Percentiles rank a stretch among this genome's conserved stretches.
These are phyloP conservation scores for Eupelmus urozonus DNA, from an alignment of 2,888 invertebrate genomes.

Conservation along the genomic window DNA sequence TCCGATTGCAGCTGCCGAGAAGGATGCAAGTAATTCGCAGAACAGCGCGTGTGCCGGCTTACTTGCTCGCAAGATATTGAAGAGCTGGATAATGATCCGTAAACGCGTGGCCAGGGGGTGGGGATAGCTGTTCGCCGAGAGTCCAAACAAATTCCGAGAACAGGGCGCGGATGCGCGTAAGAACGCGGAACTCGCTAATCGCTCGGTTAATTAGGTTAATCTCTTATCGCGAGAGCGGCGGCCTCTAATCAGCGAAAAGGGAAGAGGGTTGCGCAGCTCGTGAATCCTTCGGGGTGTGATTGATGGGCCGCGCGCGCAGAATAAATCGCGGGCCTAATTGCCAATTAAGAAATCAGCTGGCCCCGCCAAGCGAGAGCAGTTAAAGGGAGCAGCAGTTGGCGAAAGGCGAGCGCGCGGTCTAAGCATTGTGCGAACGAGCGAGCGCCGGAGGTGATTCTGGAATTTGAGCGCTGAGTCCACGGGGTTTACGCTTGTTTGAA, in stretches of 20 bases:
- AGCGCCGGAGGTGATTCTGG: neutral
- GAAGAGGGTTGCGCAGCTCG: neutral
- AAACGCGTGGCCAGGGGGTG: no score
- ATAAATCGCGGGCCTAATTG: conserved; percentile 58
- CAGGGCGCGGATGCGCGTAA: conserved; percentile 50
- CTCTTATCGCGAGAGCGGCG: conserved; percentile 58
- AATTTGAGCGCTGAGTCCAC: no score
- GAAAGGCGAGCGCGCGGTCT: neutral
- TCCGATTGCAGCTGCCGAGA: neutral
- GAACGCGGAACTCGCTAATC: conserved; percentile 65
- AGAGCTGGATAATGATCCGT: conserved; percentile 66
- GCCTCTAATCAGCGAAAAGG: conserved; percentile 25
- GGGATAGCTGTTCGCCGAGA: no score
- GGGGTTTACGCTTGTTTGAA: no score
- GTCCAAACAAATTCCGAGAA: no score
- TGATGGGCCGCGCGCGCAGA: conserved; percentile 39
- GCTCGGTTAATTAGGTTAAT: conserved; percentile 71
- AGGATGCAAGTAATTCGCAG: conserved; percentile 28
- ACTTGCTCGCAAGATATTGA: conserved; percentile 44
- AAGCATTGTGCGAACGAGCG: neutral
- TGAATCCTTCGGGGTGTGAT: conserved; percentile 35
- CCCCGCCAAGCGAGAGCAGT: neutral
- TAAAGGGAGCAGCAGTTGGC: neutral
- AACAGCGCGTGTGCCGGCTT: neutral
- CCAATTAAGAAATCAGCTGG: conserved; percentile 49